Percentiles rank a stretch among this genome's conserved stretches.
phyloP scores from a whole-genome alignment of 2,113 vertebrate species.

The Cathartes aura region DNA sequence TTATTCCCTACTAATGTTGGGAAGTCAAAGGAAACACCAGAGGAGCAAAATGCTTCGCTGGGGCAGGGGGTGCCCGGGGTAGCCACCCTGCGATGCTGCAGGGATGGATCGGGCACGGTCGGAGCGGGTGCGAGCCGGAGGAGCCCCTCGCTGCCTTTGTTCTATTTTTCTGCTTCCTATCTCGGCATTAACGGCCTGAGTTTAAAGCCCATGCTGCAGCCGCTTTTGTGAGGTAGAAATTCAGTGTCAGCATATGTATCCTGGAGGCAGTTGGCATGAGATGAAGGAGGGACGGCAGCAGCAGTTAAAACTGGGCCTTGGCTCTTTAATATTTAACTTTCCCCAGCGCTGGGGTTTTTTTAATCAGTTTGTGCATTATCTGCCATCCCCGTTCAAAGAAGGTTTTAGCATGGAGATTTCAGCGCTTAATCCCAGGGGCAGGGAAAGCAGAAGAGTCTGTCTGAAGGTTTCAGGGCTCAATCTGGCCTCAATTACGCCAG shows the following conservation, averaged over 20 bases:
- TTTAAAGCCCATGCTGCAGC: neutral
- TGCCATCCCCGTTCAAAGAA: slow-evolving; percentile 35
- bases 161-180: slow-evolving; percentile 32
- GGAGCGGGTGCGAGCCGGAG: neutral
- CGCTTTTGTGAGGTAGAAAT: slow-evolving; percentile 55
- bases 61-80: neutral
- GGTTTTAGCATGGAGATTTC: slow-evolving; percentile 50
- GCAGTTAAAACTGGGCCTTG: slow-evolving; percentile 51
- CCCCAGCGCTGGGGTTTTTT: neutral
- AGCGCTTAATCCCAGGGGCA: slow-evolving; percentile 30
- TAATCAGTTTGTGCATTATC: slow-evolving; percentile 47
- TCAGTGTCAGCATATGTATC: slow-evolving; percentile 49
- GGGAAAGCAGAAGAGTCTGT: slow-evolving; percentile 20
- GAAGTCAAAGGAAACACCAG: slow-evolving; percentile 10
- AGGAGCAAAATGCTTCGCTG: neutral
- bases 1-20: neutral
- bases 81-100: neutral
- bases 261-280: slow-evolving; percentile 65
- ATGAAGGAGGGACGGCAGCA: slow-evolving; percentile 58
- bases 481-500: slow-evolving; percentile 47
- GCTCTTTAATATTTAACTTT: slow-evolving; percentile 72
- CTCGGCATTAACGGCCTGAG: neutral
- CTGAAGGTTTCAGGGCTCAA: slow-evolving; percentile 51
- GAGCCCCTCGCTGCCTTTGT: neutral
- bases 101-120: accelerated